Conservation (phyloP, 2,888 invertebrate species). For the Tetramorium bicarinatum region DNA sequence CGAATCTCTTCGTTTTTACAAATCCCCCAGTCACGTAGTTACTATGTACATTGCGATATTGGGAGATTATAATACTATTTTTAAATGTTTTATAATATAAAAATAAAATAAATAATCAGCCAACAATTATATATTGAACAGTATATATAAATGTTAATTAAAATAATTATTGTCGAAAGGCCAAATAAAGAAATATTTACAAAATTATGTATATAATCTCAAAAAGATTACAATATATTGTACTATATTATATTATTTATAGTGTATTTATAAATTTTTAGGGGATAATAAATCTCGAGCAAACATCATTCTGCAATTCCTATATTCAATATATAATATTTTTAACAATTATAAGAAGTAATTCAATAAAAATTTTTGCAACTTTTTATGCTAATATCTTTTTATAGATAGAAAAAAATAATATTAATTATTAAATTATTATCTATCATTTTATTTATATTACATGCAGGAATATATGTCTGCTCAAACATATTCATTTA, state of each 20-base stretch:
- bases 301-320: neutral
- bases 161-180: neutral
- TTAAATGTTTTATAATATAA: neutral
- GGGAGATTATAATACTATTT: neutral
- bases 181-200: slow-evolving; percentile 9
- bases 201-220: slow-evolving; percentile 11
- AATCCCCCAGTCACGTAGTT: neutral
- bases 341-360: neutral
- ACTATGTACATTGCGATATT: neutral
- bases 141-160: neutral
- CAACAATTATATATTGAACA: neutral
- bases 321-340: neutral
- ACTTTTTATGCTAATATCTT: neutral
- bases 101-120: neutral
- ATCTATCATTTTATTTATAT: neutral
- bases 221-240: neutral
- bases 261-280: neutral
- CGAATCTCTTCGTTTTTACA: neutral
- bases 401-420: neutral
- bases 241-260: neutral
- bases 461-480: neutral
- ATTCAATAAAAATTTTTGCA: neutral
- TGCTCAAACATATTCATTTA: neutral
- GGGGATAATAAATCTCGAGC: neutral
- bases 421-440: neutral